Percentiles rank a stretch among this genome's conserved stretches.
phyloP scores from a whole-genome alignment of 2,113 vertebrate genomes.

The Mandrillus leucophaeus region DNA sequence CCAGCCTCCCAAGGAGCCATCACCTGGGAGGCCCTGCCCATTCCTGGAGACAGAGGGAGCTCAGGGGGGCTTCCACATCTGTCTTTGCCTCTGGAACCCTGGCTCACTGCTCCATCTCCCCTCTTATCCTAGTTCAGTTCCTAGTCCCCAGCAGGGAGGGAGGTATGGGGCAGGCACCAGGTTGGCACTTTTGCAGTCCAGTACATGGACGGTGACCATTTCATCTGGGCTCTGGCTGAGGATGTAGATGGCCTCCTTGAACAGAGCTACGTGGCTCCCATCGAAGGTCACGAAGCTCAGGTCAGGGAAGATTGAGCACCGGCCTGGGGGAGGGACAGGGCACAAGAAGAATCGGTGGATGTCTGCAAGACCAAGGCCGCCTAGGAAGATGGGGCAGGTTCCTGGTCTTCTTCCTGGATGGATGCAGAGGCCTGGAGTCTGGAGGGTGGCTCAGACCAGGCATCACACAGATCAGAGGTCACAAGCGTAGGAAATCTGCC shows the following conservation, averaged over 20 bases:
- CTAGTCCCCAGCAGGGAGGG: not conserved
- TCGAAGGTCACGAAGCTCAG: slow-evolving; percentile 96
- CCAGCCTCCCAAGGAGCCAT: not conserved
- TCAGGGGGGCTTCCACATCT: not conserved
- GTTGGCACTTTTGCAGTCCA: slow-evolving; percentile 89
- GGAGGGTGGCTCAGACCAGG: not conserved
- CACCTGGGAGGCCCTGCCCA: not conserved
- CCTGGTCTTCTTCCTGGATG: not conserved
- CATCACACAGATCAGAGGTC: not conserved
- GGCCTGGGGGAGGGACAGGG: slow-evolving; percentile 84
- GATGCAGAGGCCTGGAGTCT: not conserved
- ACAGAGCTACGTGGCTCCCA: slow-evolving; percentile 90
- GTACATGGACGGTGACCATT: slow-evolving; percentile 89
- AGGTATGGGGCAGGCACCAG: slow-evolving; percentile 78
- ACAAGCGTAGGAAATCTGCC: not conserved
- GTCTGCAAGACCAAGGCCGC: not conserved
- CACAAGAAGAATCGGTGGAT: not conserved
- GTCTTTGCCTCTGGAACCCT: not conserved
- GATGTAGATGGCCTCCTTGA: slow-evolving; percentile 94
- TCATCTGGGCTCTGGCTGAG: slow-evolving; percentile 91
- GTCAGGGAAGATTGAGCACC: slow-evolving; percentile 96
- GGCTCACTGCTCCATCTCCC: not conserved
- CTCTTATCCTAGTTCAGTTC: not conserved
- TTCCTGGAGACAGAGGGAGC: not conserved
- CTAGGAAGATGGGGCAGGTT: not conserved